phyloP scores from a whole-genome alignment of 2,113 vertebrate species.

The Oncorhynchus mykiss region DNA sequence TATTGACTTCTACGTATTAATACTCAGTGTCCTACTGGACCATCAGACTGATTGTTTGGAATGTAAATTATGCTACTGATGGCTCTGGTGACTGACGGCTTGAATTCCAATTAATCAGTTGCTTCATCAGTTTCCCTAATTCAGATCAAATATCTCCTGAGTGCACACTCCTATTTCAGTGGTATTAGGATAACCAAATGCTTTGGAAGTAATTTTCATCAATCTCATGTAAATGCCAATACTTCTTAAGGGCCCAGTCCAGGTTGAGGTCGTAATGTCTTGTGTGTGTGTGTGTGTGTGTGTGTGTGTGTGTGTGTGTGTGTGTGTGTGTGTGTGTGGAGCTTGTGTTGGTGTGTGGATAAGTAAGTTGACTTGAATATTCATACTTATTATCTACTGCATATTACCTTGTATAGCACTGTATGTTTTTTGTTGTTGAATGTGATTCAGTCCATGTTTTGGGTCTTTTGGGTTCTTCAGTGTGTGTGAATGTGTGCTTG shows the following conservation, averaged over 20 bases:
- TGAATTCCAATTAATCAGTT: slow-evolving; percentile 99
- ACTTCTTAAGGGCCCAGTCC: slow-evolving; percentile 66
- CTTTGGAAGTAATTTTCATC: slow-evolving; percentile 90
- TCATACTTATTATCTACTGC: too few relatives aligned
- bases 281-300: slow-evolving; percentile 68
- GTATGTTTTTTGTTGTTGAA: too few relatives aligned
- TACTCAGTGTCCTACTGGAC: slow-evolving; percentile 84
- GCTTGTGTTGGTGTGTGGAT: too few relatives aligned
- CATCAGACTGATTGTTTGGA: slow-evolving; percentile 92
- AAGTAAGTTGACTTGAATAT: too few relatives aligned
- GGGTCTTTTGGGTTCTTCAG: background rate
- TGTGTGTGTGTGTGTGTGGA: slow-evolving; percentile 2
- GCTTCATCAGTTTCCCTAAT: slow-evolving; percentile 95
- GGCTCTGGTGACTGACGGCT: slow-evolving; percentile 94
- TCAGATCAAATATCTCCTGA: slow-evolving; percentile 97
- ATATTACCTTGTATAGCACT: too few relatives aligned
- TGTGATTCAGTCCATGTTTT: too few relatives aligned
- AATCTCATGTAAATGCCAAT: slow-evolving; percentile 84
- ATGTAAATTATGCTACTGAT: slow-evolving; percentile 95
- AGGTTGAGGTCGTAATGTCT: slow-evolving; percentile 74
- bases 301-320: slow-evolving; percentile 34
- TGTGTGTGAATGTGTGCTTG: background rate
- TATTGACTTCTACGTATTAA: slow-evolving; percentile 86
- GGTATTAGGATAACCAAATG: slow-evolving; percentile 90
- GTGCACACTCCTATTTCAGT: slow-evolving; percentile 81